Evolutionary conservation across 2,113 vertebrate genomes (phyloP).

Genomic region (Corythornis madagascariensis): DNA sequence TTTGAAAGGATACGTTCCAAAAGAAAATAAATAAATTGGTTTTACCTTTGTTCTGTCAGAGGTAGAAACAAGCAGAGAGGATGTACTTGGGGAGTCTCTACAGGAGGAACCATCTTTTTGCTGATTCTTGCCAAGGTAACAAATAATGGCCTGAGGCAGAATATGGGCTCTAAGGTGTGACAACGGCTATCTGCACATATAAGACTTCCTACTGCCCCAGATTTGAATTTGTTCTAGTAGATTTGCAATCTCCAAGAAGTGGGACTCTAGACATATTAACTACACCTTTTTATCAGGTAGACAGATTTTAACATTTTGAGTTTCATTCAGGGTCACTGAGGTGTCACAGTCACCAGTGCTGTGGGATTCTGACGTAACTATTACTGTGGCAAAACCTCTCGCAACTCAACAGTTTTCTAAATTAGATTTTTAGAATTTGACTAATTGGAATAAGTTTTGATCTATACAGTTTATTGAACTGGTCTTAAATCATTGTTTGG

Average conservation of each 20-base stretch:
- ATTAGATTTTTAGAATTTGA: neutral
- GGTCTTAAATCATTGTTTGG: neutral
- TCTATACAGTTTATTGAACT: neutral
- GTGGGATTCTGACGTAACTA: neutral
- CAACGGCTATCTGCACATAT: accelerated
- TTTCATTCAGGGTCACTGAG: neutral
- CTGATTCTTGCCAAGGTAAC: neutral
- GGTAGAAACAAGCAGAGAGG: neutral
- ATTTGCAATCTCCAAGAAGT: neutral
- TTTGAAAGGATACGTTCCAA: neutral
- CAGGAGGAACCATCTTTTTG: neutral
- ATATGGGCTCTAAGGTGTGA: neutral
- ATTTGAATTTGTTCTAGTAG: neutral
- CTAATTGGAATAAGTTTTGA: neutral
- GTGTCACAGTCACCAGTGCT: neutral
- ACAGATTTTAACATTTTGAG: neutral
- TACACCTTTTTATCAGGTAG: neutral
- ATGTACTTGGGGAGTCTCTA: neutral
- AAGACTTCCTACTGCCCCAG: neutral
- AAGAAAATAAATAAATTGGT: neutral
- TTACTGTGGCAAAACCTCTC: neutral
- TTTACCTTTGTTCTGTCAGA: neutral
- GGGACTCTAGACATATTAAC: neutral
- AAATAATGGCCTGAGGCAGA: neutral
- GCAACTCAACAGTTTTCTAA: neutral